Conservation (phyloP, 2,113 vertebrate genomes). For the Apaloderma vittatum region DNA sequence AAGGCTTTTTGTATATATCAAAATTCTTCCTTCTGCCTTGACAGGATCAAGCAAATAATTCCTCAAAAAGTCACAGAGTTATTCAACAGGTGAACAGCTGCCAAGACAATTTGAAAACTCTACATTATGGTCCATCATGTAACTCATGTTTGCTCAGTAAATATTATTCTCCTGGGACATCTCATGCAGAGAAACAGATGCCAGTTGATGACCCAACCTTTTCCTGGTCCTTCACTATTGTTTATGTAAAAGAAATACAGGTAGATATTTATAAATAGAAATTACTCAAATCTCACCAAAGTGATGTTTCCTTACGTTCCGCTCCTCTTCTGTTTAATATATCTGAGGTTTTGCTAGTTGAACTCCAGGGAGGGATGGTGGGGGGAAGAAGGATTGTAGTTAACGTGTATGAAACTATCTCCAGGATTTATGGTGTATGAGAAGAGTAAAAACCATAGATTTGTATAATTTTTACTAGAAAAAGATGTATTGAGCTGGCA, state of each 20-base stretch:
- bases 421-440: constrained; percentile 48
- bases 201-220: constrained; percentile 32
- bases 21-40: constrained; percentile 57
- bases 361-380: background rate
- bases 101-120: constrained; percentile 73
- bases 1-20: constrained; percentile 70
- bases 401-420: constrained; percentile 49
- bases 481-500: constrained; percentile 71
- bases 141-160: constrained; percentile 54
- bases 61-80: constrained; percentile 65
- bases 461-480: constrained; percentile 72
- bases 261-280: constrained; percentile 56
- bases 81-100: constrained; percentile 76
- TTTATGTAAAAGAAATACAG: constrained; percentile 43
- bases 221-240: constrained; percentile 14
- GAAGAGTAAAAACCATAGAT: constrained; percentile 59
- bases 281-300: constrained; percentile 50
- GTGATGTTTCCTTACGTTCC: constrained; percentile 7
- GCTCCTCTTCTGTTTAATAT: background rate
- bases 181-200: constrained; percentile 57
- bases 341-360: constrained; percentile 33
- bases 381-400: background rate
- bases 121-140: constrained; percentile 57
- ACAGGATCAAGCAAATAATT: constrained; percentile 74
- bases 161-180: constrained; percentile 49